A percentile compares a stretch with the other conserved stretches of the same genome.
Conservation (phyloP, 2,888 invertebrate genomes). For the Drosophila mimetica region DNA sequence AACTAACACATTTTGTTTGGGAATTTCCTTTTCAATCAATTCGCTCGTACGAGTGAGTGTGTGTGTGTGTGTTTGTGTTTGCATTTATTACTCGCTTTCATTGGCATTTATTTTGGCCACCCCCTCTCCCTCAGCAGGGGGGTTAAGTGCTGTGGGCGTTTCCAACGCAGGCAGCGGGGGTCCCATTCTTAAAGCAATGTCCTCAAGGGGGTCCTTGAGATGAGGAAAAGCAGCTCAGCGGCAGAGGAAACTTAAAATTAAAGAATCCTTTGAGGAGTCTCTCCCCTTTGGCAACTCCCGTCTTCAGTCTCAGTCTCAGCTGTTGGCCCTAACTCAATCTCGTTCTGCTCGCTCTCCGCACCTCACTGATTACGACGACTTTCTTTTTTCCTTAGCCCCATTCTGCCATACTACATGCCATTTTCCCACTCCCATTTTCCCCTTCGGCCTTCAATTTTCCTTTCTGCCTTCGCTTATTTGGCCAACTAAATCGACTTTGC, state of each 20-base stretch:
- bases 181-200: conserved; percentile 20
- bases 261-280: conserved; percentile 30
- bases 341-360: not conserved
- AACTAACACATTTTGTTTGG: conserved; percentile 62
- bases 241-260: conserved; percentile 25
- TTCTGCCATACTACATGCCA: not conserved
- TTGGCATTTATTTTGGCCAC: conserved; percentile 70
- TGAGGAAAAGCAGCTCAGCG: conserved; percentile 7
- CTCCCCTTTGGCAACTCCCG: conserved; percentile 16
- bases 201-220: conserved; percentile 33
- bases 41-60: not conserved
- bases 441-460: conserved; percentile 55
- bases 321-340: conserved; percentile 34
- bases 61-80: conserved; percentile 48
- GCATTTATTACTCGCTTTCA: conserved; percentile 77
- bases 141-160: conserved; percentile 49
- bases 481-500: conserved; percentile 76
- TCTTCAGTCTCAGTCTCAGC: conserved; percentile 15
- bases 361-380: conserved; percentile 20
- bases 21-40: conserved; percentile 57
- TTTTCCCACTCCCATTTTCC: conserved; percentile 7
- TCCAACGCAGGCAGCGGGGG: conserved; percentile 14
- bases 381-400: conserved; percentile 16
- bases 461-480: conserved; percentile 66
- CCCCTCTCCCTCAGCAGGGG: conserved; percentile 13